Conservation (phyloP, 2,113 vertebrate genomes). For the Peromyscus leucopus region DNA sequence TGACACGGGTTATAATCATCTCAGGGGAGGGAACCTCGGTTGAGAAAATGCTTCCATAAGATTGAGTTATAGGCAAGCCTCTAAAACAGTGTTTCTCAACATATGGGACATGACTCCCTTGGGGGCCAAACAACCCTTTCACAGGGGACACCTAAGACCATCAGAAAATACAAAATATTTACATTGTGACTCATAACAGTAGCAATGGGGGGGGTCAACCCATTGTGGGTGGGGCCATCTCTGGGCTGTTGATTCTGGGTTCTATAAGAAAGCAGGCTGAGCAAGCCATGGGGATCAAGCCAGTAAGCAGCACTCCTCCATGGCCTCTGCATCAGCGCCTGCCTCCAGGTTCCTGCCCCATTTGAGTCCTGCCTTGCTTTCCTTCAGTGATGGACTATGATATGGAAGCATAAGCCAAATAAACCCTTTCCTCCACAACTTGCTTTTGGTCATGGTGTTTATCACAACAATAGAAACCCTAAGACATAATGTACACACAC, state of each 20-base stretch:
- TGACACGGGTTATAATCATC: background rate
- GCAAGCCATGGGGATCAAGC: background rate
- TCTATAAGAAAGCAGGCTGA: background rate
- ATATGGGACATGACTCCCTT: too few species aligned
- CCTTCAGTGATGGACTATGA: background rate
- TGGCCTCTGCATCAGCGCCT: background rate
- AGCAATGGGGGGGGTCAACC: background rate
- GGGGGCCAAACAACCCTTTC: too few species aligned
- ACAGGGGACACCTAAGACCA: too few species aligned
- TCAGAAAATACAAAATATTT: too few species aligned
- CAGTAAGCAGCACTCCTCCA: background rate
- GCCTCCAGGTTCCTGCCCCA: background rate
- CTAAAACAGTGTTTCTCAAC: too few species aligned
- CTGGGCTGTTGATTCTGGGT: background rate
- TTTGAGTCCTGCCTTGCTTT: background rate
- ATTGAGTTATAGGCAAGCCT: background rate
- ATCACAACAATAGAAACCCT: background rate
- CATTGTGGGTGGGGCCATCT: background rate
- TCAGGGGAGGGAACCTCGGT: background rate
- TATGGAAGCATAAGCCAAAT: background rate
- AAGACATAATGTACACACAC: background rate
- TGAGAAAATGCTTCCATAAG: background rate
- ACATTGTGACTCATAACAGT: too few species aligned
- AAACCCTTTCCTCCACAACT: background rate
- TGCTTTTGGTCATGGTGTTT: background rate